Evolutionary conservation across 2,113 vertebrate species (phyloP).

Genomic region (Myiagra hebetior): DNA sequence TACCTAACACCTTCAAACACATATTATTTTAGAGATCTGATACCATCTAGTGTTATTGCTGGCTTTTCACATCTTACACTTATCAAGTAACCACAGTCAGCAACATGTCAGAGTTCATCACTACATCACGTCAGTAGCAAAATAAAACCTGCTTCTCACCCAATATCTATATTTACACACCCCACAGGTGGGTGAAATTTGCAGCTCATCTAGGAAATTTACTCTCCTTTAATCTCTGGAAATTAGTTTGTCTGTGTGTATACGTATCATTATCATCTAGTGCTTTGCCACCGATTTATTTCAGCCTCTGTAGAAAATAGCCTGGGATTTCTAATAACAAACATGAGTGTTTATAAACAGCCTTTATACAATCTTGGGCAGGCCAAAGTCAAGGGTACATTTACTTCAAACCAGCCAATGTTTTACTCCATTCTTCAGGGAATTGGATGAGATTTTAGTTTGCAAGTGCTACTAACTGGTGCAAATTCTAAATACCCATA

Average conservation of each 20-base stretch:
- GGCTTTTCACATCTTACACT: constrained; percentile 54
- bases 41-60: constrained; percentile 47
- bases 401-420: background rate
- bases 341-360: constrained; percentile 9
- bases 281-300: constrained; percentile 22
- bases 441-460: background rate
- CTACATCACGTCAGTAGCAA: constrained; percentile 32
- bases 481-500: background rate
- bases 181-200: constrained; percentile 55
- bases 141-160: constrained; percentile 30
- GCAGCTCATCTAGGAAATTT: constrained; percentile 47
- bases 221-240: constrained; percentile 36
- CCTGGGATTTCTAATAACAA: background rate
- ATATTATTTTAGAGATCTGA: constrained; percentile 50
- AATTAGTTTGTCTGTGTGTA: constrained; percentile 3
- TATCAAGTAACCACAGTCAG: constrained; percentile 66
- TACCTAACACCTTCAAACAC: constrained; percentile 34
- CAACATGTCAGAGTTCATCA: constrained; percentile 60
- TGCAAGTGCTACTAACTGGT: background rate
- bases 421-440: background rate
- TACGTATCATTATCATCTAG: background rate
- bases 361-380: background rate
- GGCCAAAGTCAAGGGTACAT: background rate
- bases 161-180: constrained; percentile 51
- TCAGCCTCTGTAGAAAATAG: constrained; percentile 40